Evolutionary conservation across 2,888 invertebrate species (phyloP).

Genomic region (Chrysina gloriosa): DNA sequence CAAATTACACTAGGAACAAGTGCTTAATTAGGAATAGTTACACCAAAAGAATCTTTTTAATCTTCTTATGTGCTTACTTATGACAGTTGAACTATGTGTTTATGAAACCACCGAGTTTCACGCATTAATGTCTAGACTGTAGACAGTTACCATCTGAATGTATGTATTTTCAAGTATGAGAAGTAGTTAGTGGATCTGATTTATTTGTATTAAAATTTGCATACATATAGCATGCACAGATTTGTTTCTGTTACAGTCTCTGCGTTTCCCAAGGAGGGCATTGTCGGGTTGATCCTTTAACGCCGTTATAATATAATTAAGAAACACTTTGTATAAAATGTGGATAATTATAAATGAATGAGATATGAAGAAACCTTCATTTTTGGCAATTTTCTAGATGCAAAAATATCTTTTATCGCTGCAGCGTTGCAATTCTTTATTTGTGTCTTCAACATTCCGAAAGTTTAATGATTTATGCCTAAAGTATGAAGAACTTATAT

Average conservation of each 20-base stretch:
- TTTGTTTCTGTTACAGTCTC: background rate
- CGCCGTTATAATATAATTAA: too few species aligned
- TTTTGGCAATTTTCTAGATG: too few species aligned
- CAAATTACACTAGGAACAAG: background rate
- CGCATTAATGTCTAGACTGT: background rate
- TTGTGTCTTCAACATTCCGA: too few species aligned
- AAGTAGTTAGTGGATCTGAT: background rate
- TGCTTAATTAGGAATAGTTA: conserved; percentile 2
- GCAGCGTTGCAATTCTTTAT: too few species aligned
- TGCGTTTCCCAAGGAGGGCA: too few species aligned
- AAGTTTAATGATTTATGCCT: too few species aligned
- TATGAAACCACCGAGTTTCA: background rate
- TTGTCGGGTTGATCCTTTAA: too few species aligned
- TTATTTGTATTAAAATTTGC: background rate
- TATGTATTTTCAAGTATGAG: background rate
- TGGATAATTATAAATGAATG: too few species aligned
- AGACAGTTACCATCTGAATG: background rate
- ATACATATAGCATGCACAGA: background rate
- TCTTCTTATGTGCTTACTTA: background rate
- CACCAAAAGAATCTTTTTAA: background rate
- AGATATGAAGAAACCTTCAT: too few species aligned
- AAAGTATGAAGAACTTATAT: too few species aligned
- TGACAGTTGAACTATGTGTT: background rate
- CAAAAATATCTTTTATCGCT: too few species aligned
- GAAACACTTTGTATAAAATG: too few species aligned